These are phyloP conservation scores for Ophion slaviceki DNA, from an alignment of 2,888 invertebrate genomes.

Conservation along the genomic window DNA sequence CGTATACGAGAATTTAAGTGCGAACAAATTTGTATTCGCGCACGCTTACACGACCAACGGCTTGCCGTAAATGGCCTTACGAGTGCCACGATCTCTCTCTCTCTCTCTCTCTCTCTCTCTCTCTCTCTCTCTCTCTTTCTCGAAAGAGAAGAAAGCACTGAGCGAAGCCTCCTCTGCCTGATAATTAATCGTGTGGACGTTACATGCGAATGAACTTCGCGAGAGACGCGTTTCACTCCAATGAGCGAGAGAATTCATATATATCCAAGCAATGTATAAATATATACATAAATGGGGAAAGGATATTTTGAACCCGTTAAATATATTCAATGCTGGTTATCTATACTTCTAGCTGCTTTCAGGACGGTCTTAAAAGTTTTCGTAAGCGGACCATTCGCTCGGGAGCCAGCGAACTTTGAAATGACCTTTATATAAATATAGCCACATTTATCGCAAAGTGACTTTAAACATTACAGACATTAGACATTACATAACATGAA, in stretches of 20 bases:
- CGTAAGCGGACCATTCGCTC: too few relatives aligned
- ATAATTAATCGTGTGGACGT: conserved; percentile 79
- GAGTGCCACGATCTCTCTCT: conserved; percentile 73
- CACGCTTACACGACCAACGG: conserved; percentile 80
- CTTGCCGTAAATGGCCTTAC: conserved; percentile 82
- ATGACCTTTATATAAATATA: too few relatives aligned
- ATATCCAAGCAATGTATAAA: neutral
- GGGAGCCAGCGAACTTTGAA: too few relatives aligned
- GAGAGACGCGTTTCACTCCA: conserved; percentile 62
- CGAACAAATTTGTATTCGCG: conserved; percentile 82
- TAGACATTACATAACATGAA: too few relatives aligned
- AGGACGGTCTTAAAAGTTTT: too few relatives aligned
- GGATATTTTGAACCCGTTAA: too few relatives aligned
- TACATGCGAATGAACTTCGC: conserved; percentile 77
- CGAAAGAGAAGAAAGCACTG: conserved; percentile 34
- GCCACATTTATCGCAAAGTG: too few relatives aligned
- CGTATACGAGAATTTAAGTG: conserved; percentile 80
- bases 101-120: too few relatives aligned
- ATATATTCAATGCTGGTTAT: too few relatives aligned
- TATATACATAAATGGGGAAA: neutral
- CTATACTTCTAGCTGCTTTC: too few relatives aligned
- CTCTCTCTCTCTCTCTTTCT: conserved; percentile 53
- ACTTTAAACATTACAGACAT: too few relatives aligned
- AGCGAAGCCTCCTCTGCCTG: conserved; percentile 49
- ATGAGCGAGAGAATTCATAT: conserved; percentile 39